Percentiles rank a stretch among this genome's conserved stretches.
Conservation (phyloP, 2,888 invertebrate genomes). For the Drosophila mettleri region DNA sequence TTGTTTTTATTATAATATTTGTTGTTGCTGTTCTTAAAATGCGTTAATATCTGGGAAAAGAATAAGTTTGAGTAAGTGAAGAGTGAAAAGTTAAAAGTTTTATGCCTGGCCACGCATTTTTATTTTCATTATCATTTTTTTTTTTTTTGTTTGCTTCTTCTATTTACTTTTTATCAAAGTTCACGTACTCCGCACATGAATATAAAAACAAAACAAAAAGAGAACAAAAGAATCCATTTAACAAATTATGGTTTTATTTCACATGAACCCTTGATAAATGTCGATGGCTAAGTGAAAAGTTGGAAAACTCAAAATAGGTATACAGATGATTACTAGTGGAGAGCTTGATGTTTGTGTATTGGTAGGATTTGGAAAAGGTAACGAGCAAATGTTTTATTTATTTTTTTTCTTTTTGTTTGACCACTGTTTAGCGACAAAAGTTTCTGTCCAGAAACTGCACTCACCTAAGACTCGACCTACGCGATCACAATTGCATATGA, state of each 20-base stretch:
- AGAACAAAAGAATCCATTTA: constrained; percentile 25
- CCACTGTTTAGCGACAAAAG: constrained; percentile 5
- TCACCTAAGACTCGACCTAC: constrained; percentile 41
- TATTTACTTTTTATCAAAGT: constrained; percentile 36
- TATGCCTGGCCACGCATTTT: constrained; percentile 86
- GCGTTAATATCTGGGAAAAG: constrained; percentile 40
- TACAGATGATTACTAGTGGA: constrained; percentile 13
- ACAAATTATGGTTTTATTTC: constrained; percentile 27
- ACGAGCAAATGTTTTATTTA: constrained; percentile 37
- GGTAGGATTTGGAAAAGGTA: constrained; percentile 52
- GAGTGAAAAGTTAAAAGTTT: constrained; percentile 43
- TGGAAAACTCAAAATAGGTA: constrained; percentile 22
- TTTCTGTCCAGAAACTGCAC: constrained; percentile 21
- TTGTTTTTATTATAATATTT: constrained; percentile 3
- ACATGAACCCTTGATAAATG: constrained; percentile 42
- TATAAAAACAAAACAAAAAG: constrained; percentile 36
- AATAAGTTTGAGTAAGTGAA: constrained; percentile 55
- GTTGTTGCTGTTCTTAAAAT: constrained; percentile 30
- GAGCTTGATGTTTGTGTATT: constrained; percentile 43
- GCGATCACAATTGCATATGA: constrained; percentile 14
- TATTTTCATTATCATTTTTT: constrained; percentile 14
- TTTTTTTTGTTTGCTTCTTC: constrained; percentile 33
- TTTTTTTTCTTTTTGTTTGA: constrained; percentile 15
- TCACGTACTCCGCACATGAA: constrained; percentile 42
- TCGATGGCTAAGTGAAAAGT: constrained; percentile 38